Evolutionary conservation across 2,113 vertebrate genomes (phyloP).

Genomic region (Toxostoma redivivum): DNA sequence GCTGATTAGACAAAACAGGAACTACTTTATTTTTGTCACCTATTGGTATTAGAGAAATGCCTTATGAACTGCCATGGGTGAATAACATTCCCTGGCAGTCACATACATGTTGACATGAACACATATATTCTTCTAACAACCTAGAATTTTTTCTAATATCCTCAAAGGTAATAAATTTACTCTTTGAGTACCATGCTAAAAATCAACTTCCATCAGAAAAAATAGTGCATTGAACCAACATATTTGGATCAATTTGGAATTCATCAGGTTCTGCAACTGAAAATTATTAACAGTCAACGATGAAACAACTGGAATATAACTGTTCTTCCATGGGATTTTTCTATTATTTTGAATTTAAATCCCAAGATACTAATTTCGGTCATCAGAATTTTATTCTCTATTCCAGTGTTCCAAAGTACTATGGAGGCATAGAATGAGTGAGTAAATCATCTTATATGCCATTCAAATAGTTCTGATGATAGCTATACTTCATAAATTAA

Average conservation of each 20-base stretch:
- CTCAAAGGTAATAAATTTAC: background rate
- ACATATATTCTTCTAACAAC: background rate
- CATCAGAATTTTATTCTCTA: background rate
- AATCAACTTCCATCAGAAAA: background rate
- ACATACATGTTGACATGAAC: background rate
- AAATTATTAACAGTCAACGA: background rate
- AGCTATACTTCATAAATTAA: background rate
- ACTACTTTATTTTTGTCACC: background rate
- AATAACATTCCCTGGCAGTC: background rate
- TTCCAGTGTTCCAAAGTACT: background rate
- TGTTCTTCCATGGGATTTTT: background rate
- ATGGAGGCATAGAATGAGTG: background rate
- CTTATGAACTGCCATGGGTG: rapidly evolving
- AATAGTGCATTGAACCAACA: background rate
- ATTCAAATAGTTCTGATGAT: background rate
- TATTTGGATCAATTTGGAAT: background rate
- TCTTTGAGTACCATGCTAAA: background rate
- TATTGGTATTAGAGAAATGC: background rate
- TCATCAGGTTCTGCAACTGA: background rate
- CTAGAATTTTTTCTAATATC: background rate
- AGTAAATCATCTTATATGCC: background rate
- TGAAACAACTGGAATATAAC: background rate
- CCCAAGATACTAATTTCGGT: background rate
- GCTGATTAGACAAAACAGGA: background rate
- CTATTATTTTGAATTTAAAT: background rate